Evolutionary conservation across 2,888 invertebrate species (phyloP), one percentile per base, ranked within the genome.

Genomic region (Eilema griseolum): DNA sequence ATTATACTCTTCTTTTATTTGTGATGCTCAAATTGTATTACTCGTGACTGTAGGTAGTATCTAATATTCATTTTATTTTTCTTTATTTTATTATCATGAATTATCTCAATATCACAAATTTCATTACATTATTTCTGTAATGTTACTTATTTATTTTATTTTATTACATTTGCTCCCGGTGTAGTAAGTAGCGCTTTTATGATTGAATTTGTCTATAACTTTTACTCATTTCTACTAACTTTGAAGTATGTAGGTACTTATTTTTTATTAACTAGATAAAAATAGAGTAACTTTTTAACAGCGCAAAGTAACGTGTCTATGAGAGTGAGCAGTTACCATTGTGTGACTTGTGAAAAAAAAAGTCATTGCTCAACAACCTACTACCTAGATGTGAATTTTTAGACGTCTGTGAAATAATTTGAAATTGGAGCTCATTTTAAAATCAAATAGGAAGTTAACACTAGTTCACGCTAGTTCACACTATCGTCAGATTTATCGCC

Each of bases 321-420:
- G 26, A 59, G 59, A 59, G 59, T 59, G 1, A 26, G 26, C 28
- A 59, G 59, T 59, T 59, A 16, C 59, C 26, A 26, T 41, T 28
- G 59, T 59, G 26, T 20, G 28, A 59, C 59, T 59, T 24, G 59
- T 59, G 24, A 24, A 59, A 59, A 59, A 57, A 57, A 57, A 57
- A 57, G 14, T 16, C 14, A 16, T 46, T 46, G 46, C 46, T 20
- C 46, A 3, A 46, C 20, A 41, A 16, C 4, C 41, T 41, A 41
- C 3, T 46, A 52, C 52, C 10, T 52, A 52, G n/a, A 52, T 52
- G 52, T 52, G 52, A 52, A 52, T n/a, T 46, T 46, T 52, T 52
- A n/a, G n/a, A 52, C 20, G 10, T 52, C n/a, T 52, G 52, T 52
- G 52, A 52, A 52, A 52, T 20, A 52, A 52, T 52, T 52, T 52